Conservation (phyloP, 2,888 invertebrate species). For the Gibbula magus region DNA sequence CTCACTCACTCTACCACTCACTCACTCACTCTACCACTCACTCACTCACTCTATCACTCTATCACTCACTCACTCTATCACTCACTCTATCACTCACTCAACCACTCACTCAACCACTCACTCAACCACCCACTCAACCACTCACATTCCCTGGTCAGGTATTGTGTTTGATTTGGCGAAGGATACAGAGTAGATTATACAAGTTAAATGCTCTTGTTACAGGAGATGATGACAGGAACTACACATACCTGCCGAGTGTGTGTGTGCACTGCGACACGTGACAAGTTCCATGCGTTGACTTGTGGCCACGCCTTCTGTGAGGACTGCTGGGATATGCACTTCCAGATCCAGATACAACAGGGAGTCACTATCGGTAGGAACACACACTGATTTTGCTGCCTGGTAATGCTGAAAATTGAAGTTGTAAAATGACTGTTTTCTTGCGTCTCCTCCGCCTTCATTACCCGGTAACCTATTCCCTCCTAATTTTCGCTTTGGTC, state of each 20-base stretch:
- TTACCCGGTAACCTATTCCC: too few species aligned
- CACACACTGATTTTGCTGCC: background rate
- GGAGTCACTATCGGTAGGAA: slow-evolving; percentile 82
- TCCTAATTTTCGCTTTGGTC: too few species aligned
- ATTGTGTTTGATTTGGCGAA: background rate
- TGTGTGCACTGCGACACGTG: slow-evolving; percentile 50
- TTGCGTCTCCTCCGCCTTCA: too few species aligned
- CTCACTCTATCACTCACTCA: too few species aligned
- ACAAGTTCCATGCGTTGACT: slow-evolving; percentile 84
- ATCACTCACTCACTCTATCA: too few species aligned
- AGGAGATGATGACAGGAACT: slow-evolving; percentile 50
- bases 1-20: too few species aligned
- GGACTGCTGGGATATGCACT: slow-evolving; percentile 96
- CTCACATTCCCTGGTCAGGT: background rate
- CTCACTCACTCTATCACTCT: too few species aligned
- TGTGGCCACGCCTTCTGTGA: slow-evolving; percentile 96
- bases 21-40: too few species aligned
- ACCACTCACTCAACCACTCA: too few species aligned
- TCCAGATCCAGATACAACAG: slow-evolving; percentile 95
- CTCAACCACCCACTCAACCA: too few species aligned
- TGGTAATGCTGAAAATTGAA: too few species aligned
- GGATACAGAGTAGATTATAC: background rate
- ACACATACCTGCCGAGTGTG: slow-evolving; percentile 68
- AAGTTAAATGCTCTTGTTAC: slow-evolving; percentile 1
- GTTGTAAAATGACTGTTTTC: too few species aligned